A percentile compares a stretch with the other conserved stretches of the same genome.
Conservation (phyloP, 2,888 invertebrate genomes). For the Escarpia spicata region DNA sequence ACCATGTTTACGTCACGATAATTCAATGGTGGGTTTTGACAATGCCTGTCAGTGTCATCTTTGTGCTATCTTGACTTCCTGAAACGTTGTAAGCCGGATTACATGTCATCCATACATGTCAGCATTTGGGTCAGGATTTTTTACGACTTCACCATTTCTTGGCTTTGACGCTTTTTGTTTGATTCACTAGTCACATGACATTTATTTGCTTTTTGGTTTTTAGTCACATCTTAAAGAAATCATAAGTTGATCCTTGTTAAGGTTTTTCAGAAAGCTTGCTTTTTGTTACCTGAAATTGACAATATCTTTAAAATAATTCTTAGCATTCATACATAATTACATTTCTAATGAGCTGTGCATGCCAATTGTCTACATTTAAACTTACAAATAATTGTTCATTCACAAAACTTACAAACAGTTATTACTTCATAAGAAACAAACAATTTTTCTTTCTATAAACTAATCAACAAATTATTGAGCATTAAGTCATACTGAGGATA, state of each 20-base stretch:
- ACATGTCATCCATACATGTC: no score
- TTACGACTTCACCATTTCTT: background rate
- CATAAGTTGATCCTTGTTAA: background rate
- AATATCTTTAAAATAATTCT: background rate
- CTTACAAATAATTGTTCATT: no score
- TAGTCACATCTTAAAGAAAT: background rate
- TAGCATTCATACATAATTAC: no score
- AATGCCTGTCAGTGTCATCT: background rate
- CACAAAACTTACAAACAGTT: no score
- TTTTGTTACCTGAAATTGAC: background rate
- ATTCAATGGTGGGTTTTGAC: background rate
- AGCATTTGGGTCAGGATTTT: no score
- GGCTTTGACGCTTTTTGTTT: background rate
- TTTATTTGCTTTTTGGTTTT: background rate
- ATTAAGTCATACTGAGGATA: no score
- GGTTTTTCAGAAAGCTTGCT: background rate
- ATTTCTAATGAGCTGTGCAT: no score
- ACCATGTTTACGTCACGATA: background rate
- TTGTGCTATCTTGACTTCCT: background rate
- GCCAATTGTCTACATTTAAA: no score
- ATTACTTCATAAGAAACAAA: no score
- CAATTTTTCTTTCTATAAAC: no score
- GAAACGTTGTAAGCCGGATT: background rate
- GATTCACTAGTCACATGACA: background rate
- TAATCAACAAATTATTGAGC: no score